A percentile compares a stretch with the other conserved stretches of the same genome.
phyloP scores from a whole-genome alignment of 2,888 invertebrate species.

The Drosophila peninsularis region DNA sequence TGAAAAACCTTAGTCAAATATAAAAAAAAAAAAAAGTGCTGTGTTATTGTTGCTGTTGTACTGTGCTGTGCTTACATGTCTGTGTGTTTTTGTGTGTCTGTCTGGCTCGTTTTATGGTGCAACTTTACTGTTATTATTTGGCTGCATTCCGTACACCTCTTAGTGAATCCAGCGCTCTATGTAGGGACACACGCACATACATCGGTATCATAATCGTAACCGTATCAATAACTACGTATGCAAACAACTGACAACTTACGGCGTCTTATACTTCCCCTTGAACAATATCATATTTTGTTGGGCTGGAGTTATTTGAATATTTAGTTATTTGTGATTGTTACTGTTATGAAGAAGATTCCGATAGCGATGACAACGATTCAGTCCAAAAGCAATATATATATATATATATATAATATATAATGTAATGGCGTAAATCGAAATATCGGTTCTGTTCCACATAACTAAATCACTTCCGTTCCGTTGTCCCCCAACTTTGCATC shows the following conservation, averaged over 20 bases:
- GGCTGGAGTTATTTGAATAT: not conserved
- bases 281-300: not conserved
- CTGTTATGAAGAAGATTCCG: no score
- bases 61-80: no score
- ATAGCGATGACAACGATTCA: no score
- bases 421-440: no score
- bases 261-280: not conserved
- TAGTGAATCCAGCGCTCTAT: not conserved
- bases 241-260: not conserved
- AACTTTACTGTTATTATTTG: not conserved
- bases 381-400: no score
- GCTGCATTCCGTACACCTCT: not conserved
- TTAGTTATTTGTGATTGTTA: no score
- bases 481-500: not conserved
- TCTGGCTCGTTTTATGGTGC: constrained; percentile 20
- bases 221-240: not conserved
- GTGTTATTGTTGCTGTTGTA: not conserved
- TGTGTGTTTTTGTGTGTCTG: not conserved
- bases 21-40: not conserved
- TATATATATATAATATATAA: no score
- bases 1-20: not conserved
- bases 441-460: constrained; percentile 4
- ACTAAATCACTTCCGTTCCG: not conserved
- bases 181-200: not conserved
- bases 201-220: not conserved